A percentile compares a stretch with the other conserved stretches of the same genome.
These are phyloP conservation scores for Chrysodeixis includens DNA, from an alignment of 2,888 invertebrate genomes.

Conservation along the genomic window DNA sequence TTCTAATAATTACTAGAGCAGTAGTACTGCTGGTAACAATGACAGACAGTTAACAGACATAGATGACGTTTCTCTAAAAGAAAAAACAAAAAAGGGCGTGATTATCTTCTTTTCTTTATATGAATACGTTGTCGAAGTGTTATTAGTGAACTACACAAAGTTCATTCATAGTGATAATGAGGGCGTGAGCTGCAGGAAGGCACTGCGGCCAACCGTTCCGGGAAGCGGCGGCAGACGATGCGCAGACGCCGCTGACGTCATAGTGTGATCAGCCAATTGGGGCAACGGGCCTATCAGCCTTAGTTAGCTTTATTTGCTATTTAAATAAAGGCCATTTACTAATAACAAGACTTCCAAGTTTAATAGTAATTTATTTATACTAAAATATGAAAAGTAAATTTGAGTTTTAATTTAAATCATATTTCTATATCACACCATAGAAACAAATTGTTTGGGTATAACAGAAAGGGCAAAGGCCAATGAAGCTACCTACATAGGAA, in stretches of 20 bases:
- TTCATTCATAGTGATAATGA: slow-evolving; percentile 80
- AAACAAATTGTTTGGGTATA: too few relatives aligned
- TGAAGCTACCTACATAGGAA: slow-evolving; percentile 23
- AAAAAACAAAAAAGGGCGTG: slow-evolving; percentile 70
- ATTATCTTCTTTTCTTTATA: slow-evolving; percentile 50
- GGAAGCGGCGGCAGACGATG: slow-evolving; percentile 84
- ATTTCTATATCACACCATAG: not conserved
- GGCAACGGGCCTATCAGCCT: slow-evolving; percentile 72
- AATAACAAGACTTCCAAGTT: slow-evolving; percentile 26
- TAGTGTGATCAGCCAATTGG: slow-evolving; percentile 78
- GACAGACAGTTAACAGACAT: slow-evolving; percentile 73
- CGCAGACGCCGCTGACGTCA: slow-evolving; percentile 85
- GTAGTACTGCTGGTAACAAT: slow-evolving; percentile 77
- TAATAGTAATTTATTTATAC: slow-evolving; percentile 22
- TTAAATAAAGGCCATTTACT: slow-evolving; percentile 34
- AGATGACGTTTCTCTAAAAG: slow-evolving; percentile 71
- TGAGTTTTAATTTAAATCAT: too few relatives aligned
- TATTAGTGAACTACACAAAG: slow-evolving; percentile 61
- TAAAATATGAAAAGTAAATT: not conserved
- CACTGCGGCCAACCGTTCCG: slow-evolving; percentile 81
- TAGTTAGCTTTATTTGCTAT: slow-evolving; percentile 61
- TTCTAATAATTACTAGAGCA: slow-evolving; percentile 78
- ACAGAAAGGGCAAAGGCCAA: slow-evolving; percentile 5
- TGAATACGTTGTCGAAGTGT: slow-evolving; percentile 59
- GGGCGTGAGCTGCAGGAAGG: slow-evolving; percentile 78